Evolutionary conservation across 2,888 invertebrate genomes (phyloP).

Genomic region (Acholoe squamosa): DNA sequence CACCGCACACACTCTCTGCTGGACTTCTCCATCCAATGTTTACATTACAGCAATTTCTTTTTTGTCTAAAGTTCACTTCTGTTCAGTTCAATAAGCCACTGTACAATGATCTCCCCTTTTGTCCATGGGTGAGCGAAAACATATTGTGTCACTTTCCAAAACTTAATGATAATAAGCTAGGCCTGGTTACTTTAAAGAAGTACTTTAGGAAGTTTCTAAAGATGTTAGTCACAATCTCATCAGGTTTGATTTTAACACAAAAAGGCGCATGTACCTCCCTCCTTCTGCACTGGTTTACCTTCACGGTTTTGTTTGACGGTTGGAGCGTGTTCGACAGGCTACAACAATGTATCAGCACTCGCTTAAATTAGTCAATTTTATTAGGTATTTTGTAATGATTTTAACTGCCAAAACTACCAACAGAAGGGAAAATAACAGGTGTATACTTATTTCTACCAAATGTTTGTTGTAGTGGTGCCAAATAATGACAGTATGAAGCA

Average conservation of each 20-base stretch:
- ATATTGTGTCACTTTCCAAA: background rate
- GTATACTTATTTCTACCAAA: background rate
- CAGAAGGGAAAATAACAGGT: background rate
- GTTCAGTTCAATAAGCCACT: background rate
- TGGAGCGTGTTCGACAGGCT: background rate
- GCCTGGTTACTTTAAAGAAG: background rate
- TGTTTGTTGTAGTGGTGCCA: background rate
- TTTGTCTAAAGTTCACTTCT: background rate
- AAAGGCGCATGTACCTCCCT: slow-evolving; percentile 17
- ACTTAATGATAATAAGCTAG: background rate
- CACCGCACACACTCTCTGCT: background rate
- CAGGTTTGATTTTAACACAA: background rate
- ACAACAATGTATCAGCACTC: background rate
- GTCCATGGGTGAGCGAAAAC: background rate
- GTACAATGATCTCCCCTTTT: too few relatives aligned
- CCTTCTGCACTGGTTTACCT: background rate
- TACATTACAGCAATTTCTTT: background rate
- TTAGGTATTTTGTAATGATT: background rate
- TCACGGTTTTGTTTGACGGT: background rate
- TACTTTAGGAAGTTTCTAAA: background rate
- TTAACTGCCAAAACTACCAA: background rate
- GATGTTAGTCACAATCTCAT: slow-evolving; percentile 19
- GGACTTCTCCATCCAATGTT: background rate
- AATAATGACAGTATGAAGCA: background rate
- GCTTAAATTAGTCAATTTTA: background rate